Evolutionary conservation across 2,888 invertebrate genomes (phyloP).

Genomic region (Hirtodrosophila alboralis): DNA sequence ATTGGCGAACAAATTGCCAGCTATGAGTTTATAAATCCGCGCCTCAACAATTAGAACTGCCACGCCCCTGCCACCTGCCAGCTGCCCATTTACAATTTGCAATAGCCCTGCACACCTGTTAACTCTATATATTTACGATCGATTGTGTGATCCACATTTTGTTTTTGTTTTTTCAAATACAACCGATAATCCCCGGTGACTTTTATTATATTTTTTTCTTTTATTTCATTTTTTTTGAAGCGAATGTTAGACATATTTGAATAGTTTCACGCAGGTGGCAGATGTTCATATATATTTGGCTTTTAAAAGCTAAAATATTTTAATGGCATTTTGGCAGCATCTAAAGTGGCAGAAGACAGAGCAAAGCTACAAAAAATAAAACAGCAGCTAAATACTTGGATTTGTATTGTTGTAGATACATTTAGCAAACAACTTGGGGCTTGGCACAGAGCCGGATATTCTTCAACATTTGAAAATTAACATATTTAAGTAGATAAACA

Average conservation of each 20-base stretch:
- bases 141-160: constrained; percentile 42
- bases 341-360: constrained; percentile 2
- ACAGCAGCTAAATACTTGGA: constrained; percentile 15
- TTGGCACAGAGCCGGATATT: too few species aligned
- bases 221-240: background rate
- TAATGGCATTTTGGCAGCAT: constrained; percentile 35
- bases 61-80: constrained; percentile 67
- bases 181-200: constrained; percentile 10
- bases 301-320: constrained; percentile 17
- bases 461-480: too few species aligned
- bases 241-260: constrained; percentile 18
- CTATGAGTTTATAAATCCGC: constrained; percentile 57
- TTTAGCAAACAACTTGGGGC: background rate
- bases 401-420: constrained; percentile 21
- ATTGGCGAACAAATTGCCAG: constrained; percentile 63
- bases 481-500: too few species aligned
- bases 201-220: constrained; percentile 2
- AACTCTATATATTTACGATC: constrained; percentile 21
- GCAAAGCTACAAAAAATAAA: too few species aligned
- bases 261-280: constrained; percentile 40
- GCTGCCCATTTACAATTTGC: constrained; percentile 27
- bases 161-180: constrained; percentile 1
- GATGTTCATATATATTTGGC: constrained; percentile 32
- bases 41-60: constrained; percentile 60
- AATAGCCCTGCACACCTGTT: constrained; percentile 46